Evolutionary conservation across 53 echinoderm and acorn worm species (phyloP).

Genomic region (Glandiceps talaboti): DNA sequence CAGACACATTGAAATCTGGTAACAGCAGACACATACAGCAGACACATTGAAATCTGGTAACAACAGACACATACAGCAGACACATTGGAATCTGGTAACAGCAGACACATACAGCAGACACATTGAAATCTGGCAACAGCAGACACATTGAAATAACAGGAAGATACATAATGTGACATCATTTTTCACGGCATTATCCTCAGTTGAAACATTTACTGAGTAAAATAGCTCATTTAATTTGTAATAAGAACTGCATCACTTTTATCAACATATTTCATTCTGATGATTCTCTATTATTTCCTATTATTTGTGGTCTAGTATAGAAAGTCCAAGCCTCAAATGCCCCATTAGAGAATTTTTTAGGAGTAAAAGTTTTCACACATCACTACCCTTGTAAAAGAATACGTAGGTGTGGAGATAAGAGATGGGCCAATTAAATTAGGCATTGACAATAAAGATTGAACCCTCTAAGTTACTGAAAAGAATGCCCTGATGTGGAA

Average conservation of each 20-base stretch:
- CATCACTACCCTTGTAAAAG: neutral
- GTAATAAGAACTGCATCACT: neutral
- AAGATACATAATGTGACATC: too few species aligned
- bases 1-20: too few species aligned
- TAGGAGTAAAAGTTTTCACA: neutral
- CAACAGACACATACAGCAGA: too few species aligned
- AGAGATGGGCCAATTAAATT: neutral
- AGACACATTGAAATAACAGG: too few species aligned
- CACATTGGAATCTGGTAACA: too few species aligned
- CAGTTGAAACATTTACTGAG: too few species aligned
- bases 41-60: too few species aligned
- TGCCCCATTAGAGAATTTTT: neutral
- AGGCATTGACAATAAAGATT: neutral
- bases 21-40: too few species aligned
- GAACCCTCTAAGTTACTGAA: neutral
- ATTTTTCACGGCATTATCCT: too few species aligned
- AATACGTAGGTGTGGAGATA: neutral
- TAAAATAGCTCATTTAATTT: neutral
- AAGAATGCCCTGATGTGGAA: too few species aligned
- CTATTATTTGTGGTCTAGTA: neutral
- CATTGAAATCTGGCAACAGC: too few species aligned
- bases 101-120: too few species aligned
- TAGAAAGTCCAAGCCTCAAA: neutral
- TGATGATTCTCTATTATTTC: neutral
- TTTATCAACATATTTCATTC: neutral